Evolutionary conservation across 1,140 invertebrate genomes (phyloP), one percentile per base, ranked within the genome.

Genomic region (Sinella curviseta): DNA sequence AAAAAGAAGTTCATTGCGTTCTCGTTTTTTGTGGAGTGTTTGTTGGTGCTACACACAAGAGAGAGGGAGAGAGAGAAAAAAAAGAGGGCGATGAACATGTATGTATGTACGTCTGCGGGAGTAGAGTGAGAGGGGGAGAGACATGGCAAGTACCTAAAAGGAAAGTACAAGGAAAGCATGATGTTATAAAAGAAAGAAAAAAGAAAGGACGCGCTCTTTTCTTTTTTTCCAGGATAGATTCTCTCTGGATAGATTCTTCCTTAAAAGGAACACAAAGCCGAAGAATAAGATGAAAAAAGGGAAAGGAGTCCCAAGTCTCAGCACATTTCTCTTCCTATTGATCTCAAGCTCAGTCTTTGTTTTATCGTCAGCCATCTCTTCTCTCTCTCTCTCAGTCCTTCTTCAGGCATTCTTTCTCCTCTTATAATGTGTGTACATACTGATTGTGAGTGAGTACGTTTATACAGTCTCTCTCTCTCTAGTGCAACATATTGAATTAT

Each of bases 401-500:
- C 57, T 65, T 26, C 14, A n/a, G 57, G 57, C 57, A 33, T 33
- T 70, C 57, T 60, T 48, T 48, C 24, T n/a, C 24, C 57, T 60
- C 57, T 14, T 33, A 70, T 31, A 70, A 33, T 70, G 65, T 70
- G 65, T 70, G 24, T 24, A 70, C 65, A 70, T 8, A 70, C 39
- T 48, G 39, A 48, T 48, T 48, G 39, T 48, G 39, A 48, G 39
- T 12, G 39, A 12, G 39, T 48, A 8, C 20, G 39, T 48, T 4
- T 33, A 70, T 24, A 70, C 31, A 70, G 65, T 70, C 65, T 70
- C 3, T 16, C 39, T 26, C 24, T 65, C 24, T 26, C 31, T 33
- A 31, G 65, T 70, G 65, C 65, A 70, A 70, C 65, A 70, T 70
- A 70, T 70, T 70, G 65, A 70, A 70, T 70, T 70, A 70, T 70